phyloP scores from a whole-genome alignment of 2,797 vertebrate genomes.

The Acomys russatus region DNA sequence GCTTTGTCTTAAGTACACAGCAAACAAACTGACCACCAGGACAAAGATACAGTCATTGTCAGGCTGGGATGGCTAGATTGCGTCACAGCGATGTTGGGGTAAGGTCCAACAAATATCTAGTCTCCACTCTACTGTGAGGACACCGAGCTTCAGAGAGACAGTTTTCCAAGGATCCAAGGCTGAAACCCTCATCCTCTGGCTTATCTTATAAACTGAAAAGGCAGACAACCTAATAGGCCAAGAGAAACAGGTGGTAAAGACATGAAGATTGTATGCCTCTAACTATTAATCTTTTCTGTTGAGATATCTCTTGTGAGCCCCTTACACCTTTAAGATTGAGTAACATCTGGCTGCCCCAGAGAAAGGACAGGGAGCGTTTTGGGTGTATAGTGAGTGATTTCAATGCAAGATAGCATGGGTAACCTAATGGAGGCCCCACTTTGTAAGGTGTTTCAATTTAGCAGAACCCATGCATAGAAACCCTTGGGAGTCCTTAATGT shows the following conservation, averaged over 20 bases:
- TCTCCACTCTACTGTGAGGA: not conserved
- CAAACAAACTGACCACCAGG: not conserved
- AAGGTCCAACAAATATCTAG: not conserved
- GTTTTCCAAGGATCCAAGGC: not conserved
- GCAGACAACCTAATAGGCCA: not conserved
- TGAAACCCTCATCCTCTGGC: constrained; percentile 2
- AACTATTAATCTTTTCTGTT: not conserved
- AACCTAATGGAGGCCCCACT: not conserved
- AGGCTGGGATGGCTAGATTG: not conserved
- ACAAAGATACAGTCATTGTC: not conserved
- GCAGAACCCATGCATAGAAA: not conserved
- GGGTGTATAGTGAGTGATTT: not conserved
- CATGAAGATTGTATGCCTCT: not conserved
- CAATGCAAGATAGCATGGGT: not conserved
- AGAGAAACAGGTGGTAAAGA: not conserved
- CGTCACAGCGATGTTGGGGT: not conserved
- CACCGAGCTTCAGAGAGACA: not conserved
- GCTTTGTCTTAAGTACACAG: not conserved
- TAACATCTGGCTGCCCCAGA: not conserved
- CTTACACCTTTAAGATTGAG: not conserved
- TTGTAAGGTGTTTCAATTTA: constrained; percentile 23
- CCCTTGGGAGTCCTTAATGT: not conserved
- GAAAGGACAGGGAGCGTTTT: not conserved
- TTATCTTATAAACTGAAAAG: not conserved
- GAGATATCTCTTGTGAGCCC: not conserved